These are phyloP conservation scores for Caenorhabditis afra DNA, from an alignment of 2,888 invertebrate genomes.

Conservation along the genomic window DNA sequence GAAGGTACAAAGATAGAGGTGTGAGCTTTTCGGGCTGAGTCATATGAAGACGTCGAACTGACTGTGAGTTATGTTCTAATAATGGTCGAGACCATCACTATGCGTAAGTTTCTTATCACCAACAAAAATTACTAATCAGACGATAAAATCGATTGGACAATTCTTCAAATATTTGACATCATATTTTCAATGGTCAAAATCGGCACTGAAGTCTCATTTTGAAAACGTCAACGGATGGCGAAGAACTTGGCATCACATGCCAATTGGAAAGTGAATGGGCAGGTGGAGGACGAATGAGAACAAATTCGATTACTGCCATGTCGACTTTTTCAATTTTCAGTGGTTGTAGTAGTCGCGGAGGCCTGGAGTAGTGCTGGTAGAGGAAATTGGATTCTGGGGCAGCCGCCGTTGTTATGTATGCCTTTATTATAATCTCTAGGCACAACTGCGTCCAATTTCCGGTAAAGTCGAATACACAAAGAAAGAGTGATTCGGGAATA, in stretches of 20 bases:
- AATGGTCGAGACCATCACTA: constrained; percentile 33
- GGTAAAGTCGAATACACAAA: neutral
- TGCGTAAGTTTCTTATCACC: constrained; percentile 44
- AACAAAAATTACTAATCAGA: constrained; percentile 51
- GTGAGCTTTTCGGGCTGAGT: constrained; percentile 21
- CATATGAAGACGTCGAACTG: neutral
- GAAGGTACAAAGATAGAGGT: neutral
- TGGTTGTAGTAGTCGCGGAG: too few species aligned
- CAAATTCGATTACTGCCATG: neutral
- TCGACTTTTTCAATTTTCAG: neutral
- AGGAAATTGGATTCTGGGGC: constrained; percentile 24
- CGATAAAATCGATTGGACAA: constrained; percentile 46
- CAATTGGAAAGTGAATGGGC: neutral
- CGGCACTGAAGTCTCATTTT: constrained; percentile 8
- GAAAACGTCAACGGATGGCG: neutral
- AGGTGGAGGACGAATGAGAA: neutral
- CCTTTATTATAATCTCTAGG: constrained; percentile 1
- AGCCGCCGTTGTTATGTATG: constrained; percentile 6
- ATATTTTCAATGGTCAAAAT: constrained; percentile 33
- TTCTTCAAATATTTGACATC: constrained; percentile 49
- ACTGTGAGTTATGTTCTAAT: constrained; percentile 30
- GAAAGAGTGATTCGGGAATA: neutral
- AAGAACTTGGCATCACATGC: constrained; percentile 6
- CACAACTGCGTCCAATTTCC: constrained; percentile 4
- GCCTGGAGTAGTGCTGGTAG: too few species aligned